These are phyloP conservation scores for Aurelia sp. DNA, from an alignment of 30 jellyfish, hydroid and myxozoan genomes.

Conservation along the genomic window DNA sequence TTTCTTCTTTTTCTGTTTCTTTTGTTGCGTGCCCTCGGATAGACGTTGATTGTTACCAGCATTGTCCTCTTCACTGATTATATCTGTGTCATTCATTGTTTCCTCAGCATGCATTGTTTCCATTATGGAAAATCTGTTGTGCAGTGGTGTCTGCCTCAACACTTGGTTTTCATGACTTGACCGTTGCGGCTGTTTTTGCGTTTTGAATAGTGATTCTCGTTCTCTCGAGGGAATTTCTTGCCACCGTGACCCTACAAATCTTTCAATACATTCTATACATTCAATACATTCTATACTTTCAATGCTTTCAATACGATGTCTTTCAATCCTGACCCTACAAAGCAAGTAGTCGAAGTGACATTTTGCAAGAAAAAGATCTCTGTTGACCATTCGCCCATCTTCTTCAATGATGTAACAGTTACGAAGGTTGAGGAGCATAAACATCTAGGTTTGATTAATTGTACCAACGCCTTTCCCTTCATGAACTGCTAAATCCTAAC, in stretches of 20 bases:
- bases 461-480: too few relatives aligned
- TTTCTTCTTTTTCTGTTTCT: background rate
- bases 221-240: background rate
- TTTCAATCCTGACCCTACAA: too few relatives aligned
- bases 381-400: background rate
- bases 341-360: too few relatives aligned
- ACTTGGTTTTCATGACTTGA: slow-evolving; percentile 13
- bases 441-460: too few relatives aligned
- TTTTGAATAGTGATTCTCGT: background rate
- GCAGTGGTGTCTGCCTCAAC: slow-evolving; percentile 27
- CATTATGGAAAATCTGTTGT: slow-evolving; percentile 20
- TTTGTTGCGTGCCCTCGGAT: background rate
- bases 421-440: background rate
- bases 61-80: slow-evolving; percentile 24
- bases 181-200: slow-evolving; percentile 7
- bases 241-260: too few relatives aligned
- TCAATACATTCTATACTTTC: too few relatives aligned
- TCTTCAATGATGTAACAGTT: slow-evolving; percentile 1
- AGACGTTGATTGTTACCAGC: slow-evolving; percentile 16
- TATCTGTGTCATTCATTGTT: slow-evolving; percentile 28
- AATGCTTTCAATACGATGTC: too few relatives aligned
- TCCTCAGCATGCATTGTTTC: slow-evolving; percentile 28
- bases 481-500: too few relatives aligned
- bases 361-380: too few relatives aligned
- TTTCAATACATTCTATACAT: too few relatives aligned